These are phyloP conservation scores for Oryctolagus cuniculus DNA, from an alignment of 2,113 vertebrate species.

Conservation along the genomic window mOryCun1.1 NC_091442.1:29888001-29888500, in stretches of 20 bases:
- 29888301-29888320: background rate
- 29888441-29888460: too few species aligned
- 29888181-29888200: background rate
- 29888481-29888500: background rate
- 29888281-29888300: background rate
- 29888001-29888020: too few species aligned
- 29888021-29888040: too few species aligned
- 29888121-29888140: too few species aligned
- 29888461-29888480: background rate
- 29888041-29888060: too few species aligned
- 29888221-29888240: background rate
- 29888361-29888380: background rate
- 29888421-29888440: background rate
- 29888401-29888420: background rate
- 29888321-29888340: background rate
- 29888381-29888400: background rate
- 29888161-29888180: background rate
- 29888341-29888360: accelerated
- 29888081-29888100: too few species aligned
- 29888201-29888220: background rate
- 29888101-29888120: too few species aligned
- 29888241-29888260: background rate
- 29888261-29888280: background rate
- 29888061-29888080: too few species aligned
- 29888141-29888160: too few species aligned